phyloP scores from a whole-genome alignment of 2,113 vertebrate genomes.

The Chamaetylas fuelleborni region DNA sequence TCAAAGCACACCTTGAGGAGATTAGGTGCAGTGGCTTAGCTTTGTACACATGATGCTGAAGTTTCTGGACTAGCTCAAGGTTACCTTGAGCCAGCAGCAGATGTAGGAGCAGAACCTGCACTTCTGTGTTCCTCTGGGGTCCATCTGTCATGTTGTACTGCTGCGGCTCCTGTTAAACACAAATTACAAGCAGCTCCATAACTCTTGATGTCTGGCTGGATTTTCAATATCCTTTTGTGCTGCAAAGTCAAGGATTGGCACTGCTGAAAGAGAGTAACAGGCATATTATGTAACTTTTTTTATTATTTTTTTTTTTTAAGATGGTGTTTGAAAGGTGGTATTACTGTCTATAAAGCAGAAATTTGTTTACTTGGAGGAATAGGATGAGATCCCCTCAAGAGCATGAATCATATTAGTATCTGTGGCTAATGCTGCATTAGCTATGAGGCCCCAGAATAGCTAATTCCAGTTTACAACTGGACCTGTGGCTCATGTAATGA shows the following conservation, averaged over 20 bases:
- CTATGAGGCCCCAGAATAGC: background rate
- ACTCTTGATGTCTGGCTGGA: background rate
- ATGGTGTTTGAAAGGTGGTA: background rate
- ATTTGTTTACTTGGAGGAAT: background rate
- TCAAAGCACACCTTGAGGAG: background rate
- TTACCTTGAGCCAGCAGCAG: background rate
- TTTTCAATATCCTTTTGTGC: background rate
- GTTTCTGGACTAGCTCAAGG: background rate
- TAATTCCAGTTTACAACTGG: no score
- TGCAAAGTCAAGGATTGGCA: background rate
- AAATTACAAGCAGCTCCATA: background rate
- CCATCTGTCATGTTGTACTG: accelerated
- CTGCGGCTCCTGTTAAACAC: background rate
- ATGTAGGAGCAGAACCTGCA: background rate
- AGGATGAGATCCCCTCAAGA: background rate
- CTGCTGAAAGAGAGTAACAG: background rate
- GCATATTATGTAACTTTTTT: background rate
- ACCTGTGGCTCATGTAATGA: background rate
- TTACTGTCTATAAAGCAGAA: background rate
- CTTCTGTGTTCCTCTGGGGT: background rate
- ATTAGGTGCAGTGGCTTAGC: background rate
- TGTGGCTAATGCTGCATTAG: background rate
- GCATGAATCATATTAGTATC: background rate
- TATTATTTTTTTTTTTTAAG: background rate
- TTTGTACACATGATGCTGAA: background rate